Evolutionary conservation across 1,140 invertebrate species (phyloP).

Genomic region (Cydia splendana): DNA sequence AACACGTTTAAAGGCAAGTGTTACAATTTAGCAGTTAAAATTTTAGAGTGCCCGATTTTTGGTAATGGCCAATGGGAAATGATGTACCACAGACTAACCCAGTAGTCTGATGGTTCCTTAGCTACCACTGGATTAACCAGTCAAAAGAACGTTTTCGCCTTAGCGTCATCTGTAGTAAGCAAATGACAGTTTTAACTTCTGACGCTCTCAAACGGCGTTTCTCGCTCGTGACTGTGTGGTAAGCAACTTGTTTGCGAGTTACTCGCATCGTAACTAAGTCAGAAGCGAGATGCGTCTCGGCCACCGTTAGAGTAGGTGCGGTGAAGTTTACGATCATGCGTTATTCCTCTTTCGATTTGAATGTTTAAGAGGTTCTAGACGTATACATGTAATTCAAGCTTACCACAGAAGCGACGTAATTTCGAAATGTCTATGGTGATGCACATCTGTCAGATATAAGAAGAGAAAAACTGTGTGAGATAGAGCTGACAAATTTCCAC

Average conservation of each 20-base stretch:
- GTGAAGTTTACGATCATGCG: slow-evolving; percentile 31
- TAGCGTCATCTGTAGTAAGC: neutral
- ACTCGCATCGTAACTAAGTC: neutral
- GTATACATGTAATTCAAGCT: neutral
- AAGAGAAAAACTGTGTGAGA: neutral
- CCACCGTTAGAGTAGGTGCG: slow-evolving; percentile 26
- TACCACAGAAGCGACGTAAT: neutral
- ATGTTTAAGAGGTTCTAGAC: slow-evolving; percentile 4
- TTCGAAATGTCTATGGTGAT: neutral
- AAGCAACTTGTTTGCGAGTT: neutral
- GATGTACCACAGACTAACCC: too few relatives aligned
- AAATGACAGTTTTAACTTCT: neutral
- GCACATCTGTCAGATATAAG: too few relatives aligned
- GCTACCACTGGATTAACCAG: too few relatives aligned
- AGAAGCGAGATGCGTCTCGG: neutral
- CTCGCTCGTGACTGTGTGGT: neutral
- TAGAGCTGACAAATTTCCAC: neutral
- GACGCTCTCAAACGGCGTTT: neutral
- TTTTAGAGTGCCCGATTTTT: too few relatives aligned
- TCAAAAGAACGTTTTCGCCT: neutral
- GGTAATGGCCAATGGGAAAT: too few relatives aligned
- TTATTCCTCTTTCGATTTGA: slow-evolving; percentile 30
- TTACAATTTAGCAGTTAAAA: neutral
- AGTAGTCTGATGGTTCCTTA: too few relatives aligned
- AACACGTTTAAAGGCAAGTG: neutral